Evolutionary conservation across 2,797 vertebrate genomes (phyloP), one percentile per base, ranked within the genome.

Genomic region (Chaunax sp.): DNA sequence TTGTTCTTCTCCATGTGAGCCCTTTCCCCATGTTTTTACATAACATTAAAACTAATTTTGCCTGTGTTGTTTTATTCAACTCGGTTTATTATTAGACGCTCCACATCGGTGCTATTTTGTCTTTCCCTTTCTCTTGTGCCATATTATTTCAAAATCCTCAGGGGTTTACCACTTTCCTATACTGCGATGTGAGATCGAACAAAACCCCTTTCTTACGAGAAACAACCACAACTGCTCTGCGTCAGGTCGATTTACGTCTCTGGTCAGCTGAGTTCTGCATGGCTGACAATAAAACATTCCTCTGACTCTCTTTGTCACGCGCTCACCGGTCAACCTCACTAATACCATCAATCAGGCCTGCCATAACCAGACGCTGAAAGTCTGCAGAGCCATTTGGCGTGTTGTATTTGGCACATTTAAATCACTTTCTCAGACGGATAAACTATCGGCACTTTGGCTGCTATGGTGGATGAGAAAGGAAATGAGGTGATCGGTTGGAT

Each of bases 401-500:
- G 78, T 89, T 88, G 80, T 72, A 69, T 68, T 89, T 91, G 84
- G 88, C 83, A 80, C 80, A 60, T 72, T 55, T 51, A 56, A 69
- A 81, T 80, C 72, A 63, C 81, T 84, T 80, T 89, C 76, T 87
- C 71, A 75, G 70, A 87, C 28, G 63, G 76, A 79, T 71, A 83
- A 85, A 85, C 76, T 77, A 74, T 86, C 83, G 47, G 75, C 15
- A 64, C 74, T 78, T 64, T 82, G 77, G 83, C 75, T 52, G 69
- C 76, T 69, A 52, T 65, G 74, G 69, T 60, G 58, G 62, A 87
- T 72, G 59, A 75, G 66, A 80, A 56, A 83, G 87, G 88, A 90
- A 89, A 86, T 89, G 77, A 87, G 77, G 74, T 83, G 87, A 91
- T 88, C 58, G 33, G 74, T 80, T 77, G 76, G 81, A 89, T 89